These are phyloP conservation scores for Hermetia illucens DNA, from an alignment of 1,140 invertebrate genomes.

Conservation along the genomic window DNA sequence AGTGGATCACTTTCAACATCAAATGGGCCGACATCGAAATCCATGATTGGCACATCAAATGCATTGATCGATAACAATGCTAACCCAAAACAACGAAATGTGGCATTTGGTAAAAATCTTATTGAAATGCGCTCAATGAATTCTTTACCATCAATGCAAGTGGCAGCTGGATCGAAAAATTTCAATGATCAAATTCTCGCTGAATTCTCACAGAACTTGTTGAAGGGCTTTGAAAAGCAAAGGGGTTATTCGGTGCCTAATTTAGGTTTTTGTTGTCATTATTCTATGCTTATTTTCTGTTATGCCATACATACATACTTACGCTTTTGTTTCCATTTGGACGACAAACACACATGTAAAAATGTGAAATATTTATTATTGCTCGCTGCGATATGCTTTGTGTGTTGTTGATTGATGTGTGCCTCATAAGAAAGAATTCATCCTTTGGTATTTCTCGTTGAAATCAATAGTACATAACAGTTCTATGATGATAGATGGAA, in stretches of 20 bases:
- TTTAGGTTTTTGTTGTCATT: slow-evolving; percentile 51
- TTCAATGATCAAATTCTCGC: not conserved
- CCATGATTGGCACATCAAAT: too few species aligned
- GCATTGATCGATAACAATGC: slow-evolving; percentile 30
- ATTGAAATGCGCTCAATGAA: too few species aligned
- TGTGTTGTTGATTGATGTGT: too few species aligned
- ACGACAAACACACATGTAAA: too few species aligned
- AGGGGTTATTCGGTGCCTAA: slow-evolving; percentile 81
- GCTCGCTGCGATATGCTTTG: too few species aligned
- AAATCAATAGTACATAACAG: too few species aligned
- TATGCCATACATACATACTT: slow-evolving; percentile 1
- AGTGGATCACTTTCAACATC: not conserved
- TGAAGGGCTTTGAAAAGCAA: slow-evolving; percentile 40
- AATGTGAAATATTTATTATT: too few species aligned
- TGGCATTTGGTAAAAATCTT: slow-evolving; percentile 32
- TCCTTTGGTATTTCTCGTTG: too few species aligned
- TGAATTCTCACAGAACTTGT: slow-evolving; percentile 33
- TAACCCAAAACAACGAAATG: slow-evolving; percentile 21
- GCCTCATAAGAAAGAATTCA: too few species aligned
- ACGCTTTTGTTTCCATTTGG: too few species aligned
- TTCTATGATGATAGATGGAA: too few species aligned
- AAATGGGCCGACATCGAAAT: slow-evolving; percentile 7
- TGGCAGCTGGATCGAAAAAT: not conserved
- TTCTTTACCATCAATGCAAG: not conserved
- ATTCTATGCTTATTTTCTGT: slow-evolving; percentile 7